Conservation (phyloP, 2,113 vertebrate genomes). For the Zapus hudsonius region DNA sequence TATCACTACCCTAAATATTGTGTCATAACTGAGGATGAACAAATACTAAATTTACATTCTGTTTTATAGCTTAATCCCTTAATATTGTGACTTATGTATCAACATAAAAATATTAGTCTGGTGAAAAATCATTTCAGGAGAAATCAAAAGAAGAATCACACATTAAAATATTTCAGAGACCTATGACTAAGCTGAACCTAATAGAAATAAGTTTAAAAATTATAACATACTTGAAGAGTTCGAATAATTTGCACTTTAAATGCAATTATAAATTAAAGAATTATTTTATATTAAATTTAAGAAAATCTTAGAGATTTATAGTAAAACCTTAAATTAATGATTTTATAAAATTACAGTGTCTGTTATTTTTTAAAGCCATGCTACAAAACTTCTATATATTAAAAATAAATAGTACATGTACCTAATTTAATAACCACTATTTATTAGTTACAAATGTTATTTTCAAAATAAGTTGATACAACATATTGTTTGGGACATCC, state of each 20-base stretch:
- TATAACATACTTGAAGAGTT: not conserved
- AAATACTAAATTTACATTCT: not conserved
- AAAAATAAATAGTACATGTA: not conserved
- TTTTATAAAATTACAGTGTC: not conserved
- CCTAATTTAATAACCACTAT: not conserved
- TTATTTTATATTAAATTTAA: constrained; percentile 20
- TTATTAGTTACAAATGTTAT: not conserved
- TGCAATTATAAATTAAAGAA: not conserved
- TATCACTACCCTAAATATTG: not conserved
- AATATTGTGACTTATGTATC: not conserved
- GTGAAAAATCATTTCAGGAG: not conserved
- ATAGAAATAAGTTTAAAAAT: not conserved
- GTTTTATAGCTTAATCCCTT: not conserved
- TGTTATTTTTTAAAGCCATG: not conserved
- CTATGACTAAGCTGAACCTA: not conserved
- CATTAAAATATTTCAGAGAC: not conserved
- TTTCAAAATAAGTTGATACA: not conserved
- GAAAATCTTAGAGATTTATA: not conserved
- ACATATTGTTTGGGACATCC: not conserved
- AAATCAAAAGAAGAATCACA: not conserved
- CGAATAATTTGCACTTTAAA: not conserved
- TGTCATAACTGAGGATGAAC: not conserved
- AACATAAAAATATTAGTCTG: not conserved
- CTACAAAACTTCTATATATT: not conserved
- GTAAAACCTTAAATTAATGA: not conserved